Evolutionary conservation across 2,113 vertebrate genomes (phyloP).

Genomic region (Sus scrofa): DNA sequence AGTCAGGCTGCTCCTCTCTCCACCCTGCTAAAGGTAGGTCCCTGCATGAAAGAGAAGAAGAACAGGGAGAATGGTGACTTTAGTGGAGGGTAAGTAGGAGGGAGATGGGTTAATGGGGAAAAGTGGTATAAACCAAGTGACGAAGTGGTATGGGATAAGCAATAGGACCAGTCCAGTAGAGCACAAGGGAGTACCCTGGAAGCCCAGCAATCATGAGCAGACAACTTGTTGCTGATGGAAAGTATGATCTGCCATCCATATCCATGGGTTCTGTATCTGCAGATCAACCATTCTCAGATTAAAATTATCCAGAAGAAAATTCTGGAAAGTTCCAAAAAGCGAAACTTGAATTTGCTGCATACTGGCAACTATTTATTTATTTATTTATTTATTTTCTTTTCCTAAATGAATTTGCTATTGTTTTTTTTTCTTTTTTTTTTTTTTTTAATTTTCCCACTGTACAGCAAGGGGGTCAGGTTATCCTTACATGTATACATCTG

Average conservation of each 20-base stretch:
- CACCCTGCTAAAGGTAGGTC: fast-evolving
- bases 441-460: too few relatives aligned
- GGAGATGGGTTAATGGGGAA: not conserved
- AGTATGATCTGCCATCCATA: not conserved
- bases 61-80: not conserved
- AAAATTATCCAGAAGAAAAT: not conserved
- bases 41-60: not conserved
- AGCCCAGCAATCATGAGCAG: not conserved
- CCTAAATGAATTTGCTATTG: too few relatives aligned
- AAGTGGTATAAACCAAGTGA: too few relatives aligned
- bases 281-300: not conserved
- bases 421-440: too few relatives aligned
- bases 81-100: not conserved
- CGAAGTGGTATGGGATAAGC: not conserved
- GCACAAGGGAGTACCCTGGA: not conserved
- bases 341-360: not conserved
- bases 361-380: not conserved
- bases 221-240: not conserved
- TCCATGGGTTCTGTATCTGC: not conserved
- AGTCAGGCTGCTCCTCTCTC: not conserved
- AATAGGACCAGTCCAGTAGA: not conserved
- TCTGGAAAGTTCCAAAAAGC: not conserved
- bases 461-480: too few relatives aligned
- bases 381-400: not conserved
- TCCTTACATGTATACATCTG: too few relatives aligned